Percentiles rank a stretch among this genome's conserved stretches.
Conservation (phyloP, 37 sponge, comb jelly and placozoan species). For the Corticium candelabrum region DNA sequence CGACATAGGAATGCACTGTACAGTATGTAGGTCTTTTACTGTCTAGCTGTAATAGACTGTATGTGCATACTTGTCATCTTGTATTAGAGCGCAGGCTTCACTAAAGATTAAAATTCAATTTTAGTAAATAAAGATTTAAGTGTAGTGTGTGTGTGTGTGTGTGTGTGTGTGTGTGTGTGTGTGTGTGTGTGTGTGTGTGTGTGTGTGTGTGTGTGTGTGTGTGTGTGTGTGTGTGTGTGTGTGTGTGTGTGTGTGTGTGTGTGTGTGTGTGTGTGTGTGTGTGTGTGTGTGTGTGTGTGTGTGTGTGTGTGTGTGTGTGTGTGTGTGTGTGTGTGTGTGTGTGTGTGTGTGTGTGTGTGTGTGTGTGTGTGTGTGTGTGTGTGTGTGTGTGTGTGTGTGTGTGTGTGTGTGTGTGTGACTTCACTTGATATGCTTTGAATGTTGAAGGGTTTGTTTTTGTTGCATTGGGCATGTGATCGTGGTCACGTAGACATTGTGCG, state of each 20-base stretch:
- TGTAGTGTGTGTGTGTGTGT: conserved; percentile 3
- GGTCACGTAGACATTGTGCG: conserved; percentile 45
- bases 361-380: conserved; percentile 42
- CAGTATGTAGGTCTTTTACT: too few species aligned
- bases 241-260: conserved; percentile 30
- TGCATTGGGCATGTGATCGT: conserved; percentile 86
- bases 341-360: conserved; percentile 48
- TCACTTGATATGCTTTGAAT: neutral
- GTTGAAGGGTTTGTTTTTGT: conserved; percentile 9
- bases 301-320: conserved; percentile 49
- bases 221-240: conserved; percentile 39
- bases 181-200: conserved; percentile 23
- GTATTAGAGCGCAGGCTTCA: too few species aligned
- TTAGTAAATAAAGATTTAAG: too few species aligned
- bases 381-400: conserved; percentile 41
- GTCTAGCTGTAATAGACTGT: too few species aligned
- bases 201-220: conserved; percentile 27
- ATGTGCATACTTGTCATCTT: too few species aligned
- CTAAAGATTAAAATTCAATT: too few species aligned
- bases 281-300: conserved; percentile 51
- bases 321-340: conserved; percentile 48
- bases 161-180: conserved; percentile 5
- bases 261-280: conserved; percentile 51
- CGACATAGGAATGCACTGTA: too few species aligned
- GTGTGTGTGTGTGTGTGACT: conserved; percentile 40